Evolutionary conservation across 2,888 invertebrate genomes (phyloP), one percentile per base, ranked within the genome.

Genomic region (Heliconius erato): DNA sequence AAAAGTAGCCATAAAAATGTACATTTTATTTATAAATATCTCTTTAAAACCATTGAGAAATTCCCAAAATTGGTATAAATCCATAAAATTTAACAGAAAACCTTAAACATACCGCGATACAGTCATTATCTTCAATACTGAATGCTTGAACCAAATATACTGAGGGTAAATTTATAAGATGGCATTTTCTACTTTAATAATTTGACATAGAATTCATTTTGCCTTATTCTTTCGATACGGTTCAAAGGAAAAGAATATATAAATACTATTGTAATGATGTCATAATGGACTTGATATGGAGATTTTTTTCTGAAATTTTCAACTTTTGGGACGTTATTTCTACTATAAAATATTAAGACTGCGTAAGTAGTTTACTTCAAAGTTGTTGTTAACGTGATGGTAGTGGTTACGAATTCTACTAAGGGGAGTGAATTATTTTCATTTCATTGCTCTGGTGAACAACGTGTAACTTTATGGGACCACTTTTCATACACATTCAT

Each of bases 21-120:
- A 80, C 80, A 82, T 82, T 82, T 78, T 67, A 44, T 82, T 80
- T 67, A 80, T 67, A 80, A 74, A 77, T 72, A 77, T 72, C 63
- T 65, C 72, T n/a, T 23, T 26, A 67, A 14, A 14, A 28, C 67
- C 68, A 44, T 74, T 69, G 63, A 65, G 63, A 81, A 81, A 77
- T 71, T n/a, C 23, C 63, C 88, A 88, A 89, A 89, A 89, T 88
- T 87, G 83, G 85, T 74, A 72, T 85, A 84, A 84, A 86, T 85
- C 82, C 81, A 84, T 81, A 79, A 86, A 86, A 88, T 85, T 85
- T 72, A 80, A 69, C 44, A 81, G 69, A 71, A 79, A 82, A 80
- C 79, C 44, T 74, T 49, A 40, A 80, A 80, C 76, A 82, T 82
- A 63, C 81, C 77, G 76, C 77, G 81, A 81, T 84, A 84, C 79